phyloP scores from a whole-genome alignment of 1,140 invertebrate species.

The Vanessa atalanta region DNA sequence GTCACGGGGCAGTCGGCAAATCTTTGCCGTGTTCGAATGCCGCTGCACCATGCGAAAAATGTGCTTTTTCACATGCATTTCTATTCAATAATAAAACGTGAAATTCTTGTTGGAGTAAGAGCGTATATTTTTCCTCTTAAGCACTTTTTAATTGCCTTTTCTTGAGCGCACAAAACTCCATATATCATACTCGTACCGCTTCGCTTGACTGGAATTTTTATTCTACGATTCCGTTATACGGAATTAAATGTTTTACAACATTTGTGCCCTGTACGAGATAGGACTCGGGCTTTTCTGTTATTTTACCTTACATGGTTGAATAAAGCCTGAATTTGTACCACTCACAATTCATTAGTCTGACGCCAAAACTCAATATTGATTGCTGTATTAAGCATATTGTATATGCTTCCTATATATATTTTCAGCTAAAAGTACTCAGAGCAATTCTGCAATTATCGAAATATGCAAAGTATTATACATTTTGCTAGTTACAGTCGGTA shows the following conservation, averaged over 20 bases:
- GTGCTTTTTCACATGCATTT: background rate
- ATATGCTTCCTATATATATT: no score
- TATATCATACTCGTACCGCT: conserved; percentile 2
- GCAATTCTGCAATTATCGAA: background rate
- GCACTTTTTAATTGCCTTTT: conserved; percentile 9
- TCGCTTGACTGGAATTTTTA: background rate
- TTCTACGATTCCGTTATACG: background rate
- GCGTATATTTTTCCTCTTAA: conserved; percentile 6
- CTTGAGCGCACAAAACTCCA: conserved; percentile 8
- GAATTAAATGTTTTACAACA: background rate
- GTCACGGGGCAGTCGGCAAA: no score
- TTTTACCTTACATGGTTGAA: no score
- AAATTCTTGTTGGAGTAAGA: background rate
- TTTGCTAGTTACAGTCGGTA: background rate
- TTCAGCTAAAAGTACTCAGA: no score
- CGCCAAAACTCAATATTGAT: no score
- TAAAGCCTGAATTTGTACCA: no score
- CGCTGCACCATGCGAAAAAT: no score
- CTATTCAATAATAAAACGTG: conserved; percentile 9
- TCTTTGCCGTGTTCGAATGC: no score
- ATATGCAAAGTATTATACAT: background rate
- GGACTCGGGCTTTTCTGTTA: background rate
- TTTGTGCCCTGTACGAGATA: background rate
- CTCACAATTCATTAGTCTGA: no score
- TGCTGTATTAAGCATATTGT: no score